These are phyloP conservation scores for Takifugu bimaculatus DNA, from an alignment of 2,113 vertebrate species.

Conservation along the genomic window DNA sequence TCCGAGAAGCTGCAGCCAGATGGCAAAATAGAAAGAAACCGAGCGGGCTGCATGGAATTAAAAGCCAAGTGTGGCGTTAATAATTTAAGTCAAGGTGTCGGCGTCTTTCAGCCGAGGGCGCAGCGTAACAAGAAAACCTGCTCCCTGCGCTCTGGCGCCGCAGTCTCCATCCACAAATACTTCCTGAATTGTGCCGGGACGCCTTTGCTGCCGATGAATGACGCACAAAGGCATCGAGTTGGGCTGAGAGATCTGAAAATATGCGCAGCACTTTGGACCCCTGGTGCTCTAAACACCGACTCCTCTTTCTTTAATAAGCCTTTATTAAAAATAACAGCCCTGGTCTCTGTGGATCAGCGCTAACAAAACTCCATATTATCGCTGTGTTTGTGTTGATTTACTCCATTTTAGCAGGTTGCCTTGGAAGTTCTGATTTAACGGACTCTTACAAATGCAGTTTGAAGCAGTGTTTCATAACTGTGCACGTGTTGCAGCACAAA, in stretches of 20 bases:
- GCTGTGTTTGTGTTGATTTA: too few species aligned
- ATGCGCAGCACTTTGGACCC: background rate
- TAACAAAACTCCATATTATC: too few species aligned
- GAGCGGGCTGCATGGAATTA: constrained; percentile 24
- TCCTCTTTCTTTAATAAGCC: background rate
- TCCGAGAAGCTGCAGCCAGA: constrained; percentile 13
- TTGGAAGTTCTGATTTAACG: background rate
- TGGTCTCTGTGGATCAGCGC: too few species aligned
- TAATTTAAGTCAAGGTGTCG: constrained; percentile 56
- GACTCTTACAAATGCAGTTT: too few species aligned
- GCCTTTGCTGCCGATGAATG: constrained; percentile 16
- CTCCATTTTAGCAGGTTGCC: too few species aligned
- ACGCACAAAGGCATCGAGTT: constrained; percentile 9
- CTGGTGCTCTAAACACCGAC: background rate
- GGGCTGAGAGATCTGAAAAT: background rate
- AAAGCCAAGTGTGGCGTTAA: constrained; percentile 53
- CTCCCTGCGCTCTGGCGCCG: constrained; percentile 5
- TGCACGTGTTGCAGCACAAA: too few species aligned
- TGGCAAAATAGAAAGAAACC: constrained; percentile 1
- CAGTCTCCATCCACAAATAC: constrained; percentile 5
- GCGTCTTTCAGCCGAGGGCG: constrained; percentile 43
- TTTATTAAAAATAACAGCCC: background rate
- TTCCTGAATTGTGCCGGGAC: too few species aligned
- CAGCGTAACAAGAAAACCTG: constrained; percentile 32
- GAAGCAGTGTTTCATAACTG: too few species aligned